These are phyloP conservation scores for Dreissena polymorpha DNA, from an alignment of 1,140 invertebrate genomes.

Conservation along the genomic window DNA sequence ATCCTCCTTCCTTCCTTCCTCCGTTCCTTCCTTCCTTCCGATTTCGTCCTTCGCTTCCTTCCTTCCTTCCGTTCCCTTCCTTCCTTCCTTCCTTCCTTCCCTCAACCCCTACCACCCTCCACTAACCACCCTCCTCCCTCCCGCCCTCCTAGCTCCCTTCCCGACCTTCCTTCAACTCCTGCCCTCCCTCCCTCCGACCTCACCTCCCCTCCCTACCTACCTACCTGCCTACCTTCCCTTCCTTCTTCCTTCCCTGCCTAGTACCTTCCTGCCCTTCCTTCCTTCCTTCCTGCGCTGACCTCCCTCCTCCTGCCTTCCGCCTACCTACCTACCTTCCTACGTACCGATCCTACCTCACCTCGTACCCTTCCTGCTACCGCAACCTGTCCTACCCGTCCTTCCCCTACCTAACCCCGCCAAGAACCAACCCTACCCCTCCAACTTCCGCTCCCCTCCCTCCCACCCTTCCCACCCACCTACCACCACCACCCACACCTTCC, in stretches of 20 bases:
- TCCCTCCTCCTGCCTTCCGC: neutral
- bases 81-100: neutral
- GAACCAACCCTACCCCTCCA: too few relatives aligned
- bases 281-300: neutral
- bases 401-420: too few relatives aligned
- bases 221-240: neutral
- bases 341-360: too few relatives aligned
- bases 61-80: neutral
- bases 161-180: neutral
- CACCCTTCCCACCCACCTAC: too few relatives aligned
- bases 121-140: neutral
- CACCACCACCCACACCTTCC: too few relatives aligned
- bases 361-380: too few relatives aligned
- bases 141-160: neutral
- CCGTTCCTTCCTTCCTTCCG: neutral
- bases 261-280: neutral
- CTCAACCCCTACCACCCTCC: neutral
- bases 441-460: too few relatives aligned
- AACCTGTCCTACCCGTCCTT: too few relatives aligned
- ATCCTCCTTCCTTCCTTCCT: neutral
- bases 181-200: neutral
- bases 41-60: neutral
- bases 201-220: neutral
- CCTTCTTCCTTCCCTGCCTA: neutral
- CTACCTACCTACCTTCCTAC: neutral